Conservation (phyloP, 2,888 invertebrate species). For the Acutogordius australiensis region DNA sequence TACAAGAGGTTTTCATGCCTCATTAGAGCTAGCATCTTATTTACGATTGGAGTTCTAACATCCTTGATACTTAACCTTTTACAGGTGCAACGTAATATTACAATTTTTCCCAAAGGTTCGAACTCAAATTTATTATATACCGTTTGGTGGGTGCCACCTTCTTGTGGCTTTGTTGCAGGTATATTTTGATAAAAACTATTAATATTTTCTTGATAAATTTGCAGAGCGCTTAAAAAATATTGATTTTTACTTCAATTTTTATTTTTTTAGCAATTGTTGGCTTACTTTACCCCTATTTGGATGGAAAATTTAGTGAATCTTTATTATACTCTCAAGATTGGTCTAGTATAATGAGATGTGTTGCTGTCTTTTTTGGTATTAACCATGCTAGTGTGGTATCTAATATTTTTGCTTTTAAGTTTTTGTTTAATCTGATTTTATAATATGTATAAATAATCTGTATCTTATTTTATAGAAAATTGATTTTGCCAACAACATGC, state of each 20-base stretch:
- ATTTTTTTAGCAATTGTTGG: neutral
- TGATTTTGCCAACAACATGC: slow-evolving; percentile 25
- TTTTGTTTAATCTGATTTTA: neutral
- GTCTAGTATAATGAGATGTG: slow-evolving; percentile 27
- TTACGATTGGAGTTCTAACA: neutral
- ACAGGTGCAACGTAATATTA: slow-evolving; percentile 2
- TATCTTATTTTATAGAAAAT: slow-evolving; percentile 23
- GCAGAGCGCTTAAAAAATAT: too few species aligned
- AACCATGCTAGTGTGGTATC: slow-evolving; percentile 28
- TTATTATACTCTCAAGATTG: slow-evolving; percentile 22
- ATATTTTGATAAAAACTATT: too few species aligned
- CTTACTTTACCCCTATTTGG: neutral
- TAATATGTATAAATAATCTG: too few species aligned
- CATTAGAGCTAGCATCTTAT: neutral
- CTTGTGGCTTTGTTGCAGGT: slow-evolving; percentile 9
- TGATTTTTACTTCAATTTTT: too few species aligned
- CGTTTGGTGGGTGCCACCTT: slow-evolving; percentile 9
- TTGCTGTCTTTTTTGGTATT: slow-evolving; percentile 26
- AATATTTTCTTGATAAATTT: too few species aligned
- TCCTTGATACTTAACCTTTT: neutral
- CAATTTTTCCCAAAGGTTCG: slow-evolving; percentile 9
- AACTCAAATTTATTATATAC: neutral
- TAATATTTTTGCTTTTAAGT: neutral
- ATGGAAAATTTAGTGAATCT: neutral
- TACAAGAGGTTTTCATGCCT: neutral